Evolutionary conservation across 2,113 vertebrate genomes (phyloP), one percentile per base, ranked within the genome.

Genomic region (Saiga tatarica): DNA sequence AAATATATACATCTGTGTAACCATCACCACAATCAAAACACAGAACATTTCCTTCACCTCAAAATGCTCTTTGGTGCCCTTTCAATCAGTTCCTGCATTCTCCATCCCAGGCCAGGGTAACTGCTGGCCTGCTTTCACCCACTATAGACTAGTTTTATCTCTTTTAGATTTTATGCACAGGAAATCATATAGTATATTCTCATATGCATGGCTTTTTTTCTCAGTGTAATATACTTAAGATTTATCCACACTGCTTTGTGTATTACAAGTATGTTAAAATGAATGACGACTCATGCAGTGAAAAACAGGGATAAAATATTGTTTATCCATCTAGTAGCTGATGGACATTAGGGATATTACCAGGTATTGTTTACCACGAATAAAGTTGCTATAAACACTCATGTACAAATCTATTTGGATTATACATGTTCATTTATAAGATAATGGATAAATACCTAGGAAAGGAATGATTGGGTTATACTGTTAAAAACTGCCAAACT

Each of bases 201-300:
- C 59, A 15, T 62, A 39, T 39, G 45, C 82, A 26, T 87, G 64
- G 28, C 47, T 97, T 98, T 60, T 96, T 96, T 78, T 67, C 53
- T 96, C 42, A 78, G n/a, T 76, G 12, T 82, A 47, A 50, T 23
- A 33, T 71, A 96, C 39, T 87, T 74, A 84, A 94, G 45, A 94
- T 39, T 90, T 52, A 85, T 25, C 91, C 79, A 59, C 6, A 28
- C 12, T 89, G 21, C 36, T 92, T 64, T 74, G 39, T 90, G 19
- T 57, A 52, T 84, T 33, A 55, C 42, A 85, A 74, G 19, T 87
- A 64, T 62, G 82, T 81, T 86, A 89, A 59, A 92, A 62, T 53
- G 92, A 76, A 94, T 53, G 85, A 1, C 60, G 39, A 84, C n/a
- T 79, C 39, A 81, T 52, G 25, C 55, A 45, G 86, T 55, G 76